Percentiles rank a stretch among this genome's conserved stretches.
These are phyloP conservation scores for Accipiter cooperii DNA, from an alignment of 2,113 vertebrate species.

Conservation along the genomic window DNA sequence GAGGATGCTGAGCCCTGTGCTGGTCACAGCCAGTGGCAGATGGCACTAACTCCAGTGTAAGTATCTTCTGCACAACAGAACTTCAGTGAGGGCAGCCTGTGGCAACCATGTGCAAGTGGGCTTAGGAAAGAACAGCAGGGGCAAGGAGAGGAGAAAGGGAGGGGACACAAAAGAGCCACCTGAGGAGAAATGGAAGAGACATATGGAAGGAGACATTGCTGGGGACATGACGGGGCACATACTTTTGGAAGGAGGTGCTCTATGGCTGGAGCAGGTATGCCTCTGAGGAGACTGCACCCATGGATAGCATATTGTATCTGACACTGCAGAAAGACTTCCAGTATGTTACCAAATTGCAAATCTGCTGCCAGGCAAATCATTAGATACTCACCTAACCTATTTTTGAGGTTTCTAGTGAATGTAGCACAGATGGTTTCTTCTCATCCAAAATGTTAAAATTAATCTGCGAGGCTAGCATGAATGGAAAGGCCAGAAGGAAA, in stretches of 20 bases:
- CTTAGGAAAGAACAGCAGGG: not conserved
- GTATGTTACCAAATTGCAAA: not conserved
- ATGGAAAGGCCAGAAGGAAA: not conserved
- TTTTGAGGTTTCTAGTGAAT: not conserved
- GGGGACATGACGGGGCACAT: accelerated
- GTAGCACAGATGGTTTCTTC: not conserved
- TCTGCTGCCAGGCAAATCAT: not conserved
- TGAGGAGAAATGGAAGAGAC: not conserved
- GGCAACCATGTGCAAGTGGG: not conserved
- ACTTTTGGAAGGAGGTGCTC: not conserved
- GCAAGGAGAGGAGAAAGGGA: not conserved
- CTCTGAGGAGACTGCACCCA: not conserved
- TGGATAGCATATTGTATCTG: not conserved
- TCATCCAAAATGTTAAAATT: not conserved
- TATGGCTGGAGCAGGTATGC: not conserved
- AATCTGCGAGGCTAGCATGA: not conserved
- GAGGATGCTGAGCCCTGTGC: not conserved
- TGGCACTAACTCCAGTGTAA: not conserved
- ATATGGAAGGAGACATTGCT: not conserved
- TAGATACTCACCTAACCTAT: not conserved
- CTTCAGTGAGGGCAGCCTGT: not conserved
- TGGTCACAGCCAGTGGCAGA: not conserved
- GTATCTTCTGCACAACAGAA: not conserved
- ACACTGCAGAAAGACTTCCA: not conserved
- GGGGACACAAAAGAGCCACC: not conserved